Conservation (phyloP, 2,888 invertebrate species). For the Drosophila hamatofila region DNA sequence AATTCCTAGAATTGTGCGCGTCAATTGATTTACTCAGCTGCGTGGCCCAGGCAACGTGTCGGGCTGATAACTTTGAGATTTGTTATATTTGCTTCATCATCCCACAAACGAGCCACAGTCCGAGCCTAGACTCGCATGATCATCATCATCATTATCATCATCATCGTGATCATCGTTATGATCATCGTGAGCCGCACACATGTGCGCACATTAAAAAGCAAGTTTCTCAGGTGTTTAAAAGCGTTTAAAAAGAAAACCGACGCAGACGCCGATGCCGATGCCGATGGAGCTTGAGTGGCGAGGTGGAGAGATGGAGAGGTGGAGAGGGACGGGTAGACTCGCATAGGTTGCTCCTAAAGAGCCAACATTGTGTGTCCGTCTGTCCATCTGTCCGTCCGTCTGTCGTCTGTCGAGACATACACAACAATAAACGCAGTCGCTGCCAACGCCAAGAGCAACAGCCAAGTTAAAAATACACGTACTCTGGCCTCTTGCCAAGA, state of each 20-base stretch:
- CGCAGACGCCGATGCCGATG: conserved; percentile 48
- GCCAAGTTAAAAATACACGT: conserved; percentile 75
- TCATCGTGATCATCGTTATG: conserved; percentile 20
- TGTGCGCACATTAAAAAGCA: conserved; percentile 81
- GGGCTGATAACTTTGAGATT: conserved; percentile 79
- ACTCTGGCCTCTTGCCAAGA: conserved; percentile 63
- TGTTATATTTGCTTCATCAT: conserved; percentile 80
- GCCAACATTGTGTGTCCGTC: conserved; percentile 38
- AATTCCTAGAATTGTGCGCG: conserved; percentile 85
- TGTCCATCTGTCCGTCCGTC: conserved; percentile 19
- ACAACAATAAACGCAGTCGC: conserved; percentile 69
- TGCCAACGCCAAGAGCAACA: conserved; percentile 44
- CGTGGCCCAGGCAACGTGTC: conserved; percentile 53
- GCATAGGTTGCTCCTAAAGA: conserved; percentile 39
- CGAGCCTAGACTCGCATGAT: conserved; percentile 29
- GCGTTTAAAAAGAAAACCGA: conserved; percentile 81
- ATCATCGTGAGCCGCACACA: conserved; percentile 61
- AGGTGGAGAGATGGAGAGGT: neutral
- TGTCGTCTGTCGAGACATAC: conserved; percentile 28
- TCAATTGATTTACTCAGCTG: conserved; percentile 86
- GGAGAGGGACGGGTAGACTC: neutral
- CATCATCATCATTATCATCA: conserved; percentile 21
- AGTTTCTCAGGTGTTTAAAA: conserved; percentile 82
- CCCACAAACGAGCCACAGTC: conserved; percentile 69
- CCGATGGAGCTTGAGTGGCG: conserved; percentile 23